Evolutionary conservation across 2,113 vertebrate genomes (phyloP), one percentile per base, ranked within the genome.

Genomic region (Steatornis caripensis): DNA sequence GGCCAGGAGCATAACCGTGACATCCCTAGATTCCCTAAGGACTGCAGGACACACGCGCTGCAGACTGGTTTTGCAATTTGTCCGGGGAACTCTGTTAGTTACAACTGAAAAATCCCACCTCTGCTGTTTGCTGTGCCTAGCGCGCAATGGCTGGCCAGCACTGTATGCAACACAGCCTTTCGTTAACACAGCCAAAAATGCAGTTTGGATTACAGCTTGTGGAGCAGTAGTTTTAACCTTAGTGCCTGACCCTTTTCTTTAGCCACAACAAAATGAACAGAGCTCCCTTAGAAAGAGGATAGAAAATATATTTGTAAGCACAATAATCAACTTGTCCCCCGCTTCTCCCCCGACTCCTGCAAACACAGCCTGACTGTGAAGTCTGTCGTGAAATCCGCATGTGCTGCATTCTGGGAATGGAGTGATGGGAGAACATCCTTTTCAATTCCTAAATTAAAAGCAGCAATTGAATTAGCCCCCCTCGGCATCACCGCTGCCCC

Each of bases 391-490:
- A 97, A 97, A 97, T 39, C 46, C 1, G 0, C 66, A 43, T 87
- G 65, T 71, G 75, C 79, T 46, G 60, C 27, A 24, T 55, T 72
- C 69, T 77, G 89, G 37, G 69, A 65, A 55, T 53, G 48, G 57
- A 65, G 48, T 8, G 87, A 90, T 46, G 62, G 89, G 49, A 84
- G 92, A 86, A 53, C 92, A 94, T 49, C 92, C 86, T 91, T 97
- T 95, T 96, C 70, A 94, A 82, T 93, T 88, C 96, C 89, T 75
- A 97, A 93, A 97, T 96, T 94, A 94, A 97, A 95, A 89, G 41
- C 75, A 81, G 64, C 2, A 11, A 90, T 89, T 93, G 91, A 97
- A 87, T 92, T 48, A 78, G 58, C 45, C 76, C 76, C 82, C 60
- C 46, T 90, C 10, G 0, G 91, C 79, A 91, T 69, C 94, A 80